Evolutionary conservation across 2,888 invertebrate genomes (phyloP).

Genomic region (Melikaiella ostensackeni): DNA sequence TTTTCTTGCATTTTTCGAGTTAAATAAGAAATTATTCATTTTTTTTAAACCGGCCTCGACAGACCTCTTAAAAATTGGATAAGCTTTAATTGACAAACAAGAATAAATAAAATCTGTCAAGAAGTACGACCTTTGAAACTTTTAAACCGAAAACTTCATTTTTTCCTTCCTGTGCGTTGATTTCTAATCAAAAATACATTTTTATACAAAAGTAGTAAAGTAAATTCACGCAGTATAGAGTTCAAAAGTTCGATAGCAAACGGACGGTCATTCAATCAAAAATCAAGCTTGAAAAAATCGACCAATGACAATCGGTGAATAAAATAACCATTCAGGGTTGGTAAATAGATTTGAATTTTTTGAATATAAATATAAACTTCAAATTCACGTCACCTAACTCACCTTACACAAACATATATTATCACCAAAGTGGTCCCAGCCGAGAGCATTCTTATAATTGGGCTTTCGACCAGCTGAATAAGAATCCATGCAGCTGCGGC

Average conservation of each 20-base stretch:
- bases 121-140: too few species aligned
- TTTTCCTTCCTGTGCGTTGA: too few species aligned
- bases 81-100: too few species aligned
- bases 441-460: constrained; percentile 87
- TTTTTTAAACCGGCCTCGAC: too few species aligned
- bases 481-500: constrained; percentile 89
- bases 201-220: background rate
- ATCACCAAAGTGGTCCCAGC: constrained; percentile 90
- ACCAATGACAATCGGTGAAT: background rate
- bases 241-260: background rate
- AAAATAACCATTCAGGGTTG: background rate
- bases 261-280: background rate
- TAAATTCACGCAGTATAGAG: background rate
- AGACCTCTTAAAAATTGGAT: too few species aligned
- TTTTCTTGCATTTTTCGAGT: too few species aligned
- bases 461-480: constrained; percentile 87
- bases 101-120: too few species aligned
- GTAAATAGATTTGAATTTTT: background rate
- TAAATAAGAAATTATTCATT: too few species aligned
- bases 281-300: background rate
- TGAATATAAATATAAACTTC: background rate
- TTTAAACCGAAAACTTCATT: too few species aligned
- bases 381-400: constrained; percentile 62
- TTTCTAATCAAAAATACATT: background rate
- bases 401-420: constrained; percentile 91